These are phyloP conservation scores for Anguilla obscura DNA, from an alignment of 2,797 vertebrate species.

Conservation along the genomic window DNA sequence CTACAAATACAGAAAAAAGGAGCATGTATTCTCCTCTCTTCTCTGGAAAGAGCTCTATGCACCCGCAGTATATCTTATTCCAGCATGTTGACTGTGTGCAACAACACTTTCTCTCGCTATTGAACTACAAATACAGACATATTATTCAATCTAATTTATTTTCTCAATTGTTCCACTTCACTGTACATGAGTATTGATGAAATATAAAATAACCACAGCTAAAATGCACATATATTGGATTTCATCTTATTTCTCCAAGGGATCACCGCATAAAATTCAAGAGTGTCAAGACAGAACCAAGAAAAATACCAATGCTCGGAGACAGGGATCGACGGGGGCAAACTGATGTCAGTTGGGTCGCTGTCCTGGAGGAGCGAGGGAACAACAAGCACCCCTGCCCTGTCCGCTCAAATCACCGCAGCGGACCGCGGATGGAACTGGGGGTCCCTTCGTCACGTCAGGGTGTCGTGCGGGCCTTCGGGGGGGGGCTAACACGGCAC, in stretches of 20 bases:
- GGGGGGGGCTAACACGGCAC: background rate
- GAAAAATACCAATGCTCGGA: background rate
- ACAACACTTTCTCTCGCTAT: too few species aligned
- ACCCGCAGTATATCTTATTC: too few species aligned
- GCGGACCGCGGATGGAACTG: constrained; percentile 36
- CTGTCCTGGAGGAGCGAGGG: background rate
- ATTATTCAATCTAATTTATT: background rate
- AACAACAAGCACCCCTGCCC: constrained; percentile 13
- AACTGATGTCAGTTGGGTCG: background rate
- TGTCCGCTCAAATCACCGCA: constrained; percentile 43
- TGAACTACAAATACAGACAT: background rate
- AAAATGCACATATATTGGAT: background rate
- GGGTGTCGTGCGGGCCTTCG: background rate
- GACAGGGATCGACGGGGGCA: background rate
- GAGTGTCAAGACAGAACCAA: background rate
- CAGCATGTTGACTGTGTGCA: too few species aligned
- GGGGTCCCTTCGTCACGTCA: constrained; percentile 26
- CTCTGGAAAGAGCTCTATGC: too few species aligned
- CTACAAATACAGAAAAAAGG: background rate
- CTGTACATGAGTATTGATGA: background rate
- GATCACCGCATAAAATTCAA: background rate
- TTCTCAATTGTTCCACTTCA: background rate
- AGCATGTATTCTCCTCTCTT: too few species aligned
- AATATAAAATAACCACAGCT: background rate
- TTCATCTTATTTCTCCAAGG: background rate